These are phyloP conservation scores for Nematolebias whitei DNA, from an alignment of 2,113 vertebrate genomes.

Conservation along the genomic window DNA sequence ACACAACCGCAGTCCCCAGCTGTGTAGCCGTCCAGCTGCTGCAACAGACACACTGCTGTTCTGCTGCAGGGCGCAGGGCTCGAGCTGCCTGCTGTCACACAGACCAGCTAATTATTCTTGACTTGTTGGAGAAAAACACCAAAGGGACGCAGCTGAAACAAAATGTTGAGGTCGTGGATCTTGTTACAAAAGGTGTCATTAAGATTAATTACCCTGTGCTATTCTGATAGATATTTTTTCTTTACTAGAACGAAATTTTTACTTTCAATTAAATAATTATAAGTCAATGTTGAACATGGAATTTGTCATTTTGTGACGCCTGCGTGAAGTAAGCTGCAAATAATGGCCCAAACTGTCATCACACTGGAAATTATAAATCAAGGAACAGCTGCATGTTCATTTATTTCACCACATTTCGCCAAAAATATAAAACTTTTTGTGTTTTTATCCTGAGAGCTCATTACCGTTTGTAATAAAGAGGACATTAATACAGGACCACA, in stretches of 20 bases:
- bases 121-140: conserved; percentile 56
- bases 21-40: conserved; percentile 33
- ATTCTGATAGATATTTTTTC: too few relatives aligned
- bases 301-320: not conserved
- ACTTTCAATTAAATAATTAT: too few relatives aligned
- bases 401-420: not conserved
- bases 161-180: conserved; percentile 28
- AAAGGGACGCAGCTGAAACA: conserved; percentile 50
- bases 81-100: conserved; percentile 43
- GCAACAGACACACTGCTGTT: conserved; percentile 56
- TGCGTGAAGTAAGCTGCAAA: not conserved
- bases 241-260: too few relatives aligned
- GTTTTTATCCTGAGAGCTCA: too few relatives aligned
- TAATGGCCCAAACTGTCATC: too few relatives aligned
- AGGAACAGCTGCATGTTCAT: not conserved
- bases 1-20: conserved; percentile 36
- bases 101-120: conserved; percentile 61
- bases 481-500: not conserved
- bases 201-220: not conserved
- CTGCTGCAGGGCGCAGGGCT: conserved; percentile 42
- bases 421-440: not conserved
- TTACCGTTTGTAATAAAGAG: too few relatives aligned
- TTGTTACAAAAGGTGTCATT: not conserved
- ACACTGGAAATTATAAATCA: too few relatives aligned
- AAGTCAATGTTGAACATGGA: too few relatives aligned